phyloP scores from a whole-genome alignment of 1,140 invertebrate species.

The Neodiprion fabricii region DNA sequence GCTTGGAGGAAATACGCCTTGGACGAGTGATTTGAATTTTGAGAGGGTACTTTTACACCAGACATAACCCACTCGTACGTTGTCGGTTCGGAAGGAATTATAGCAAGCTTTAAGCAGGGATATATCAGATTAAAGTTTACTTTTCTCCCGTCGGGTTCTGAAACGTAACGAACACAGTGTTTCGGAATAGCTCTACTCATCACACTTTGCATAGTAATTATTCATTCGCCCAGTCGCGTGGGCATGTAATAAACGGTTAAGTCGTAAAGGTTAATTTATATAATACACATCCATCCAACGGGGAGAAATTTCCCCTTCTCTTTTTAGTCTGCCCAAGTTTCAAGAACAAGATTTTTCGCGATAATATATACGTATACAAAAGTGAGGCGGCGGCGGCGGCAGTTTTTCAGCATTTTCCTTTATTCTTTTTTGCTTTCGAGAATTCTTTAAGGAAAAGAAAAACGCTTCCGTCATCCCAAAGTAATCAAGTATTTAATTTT shows the following conservation, averaged over 20 bases:
- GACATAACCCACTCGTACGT: too few species aligned
- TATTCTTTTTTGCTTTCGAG: too few species aligned
- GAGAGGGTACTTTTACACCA: too few species aligned
- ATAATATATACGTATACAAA: too few species aligned
- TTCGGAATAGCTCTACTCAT: background rate
- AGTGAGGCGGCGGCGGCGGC: background rate
- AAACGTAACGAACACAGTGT: constrained; percentile 1
- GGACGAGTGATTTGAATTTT: too few species aligned
- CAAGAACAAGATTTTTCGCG: too few species aligned
- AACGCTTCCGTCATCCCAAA: constrained; percentile 48
- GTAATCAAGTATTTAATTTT: constrained; percentile 57
- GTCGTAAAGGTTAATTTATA: background rate
- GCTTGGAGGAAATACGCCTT: too few species aligned
- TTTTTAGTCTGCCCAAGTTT: too few species aligned
- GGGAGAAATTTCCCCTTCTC: too few species aligned
- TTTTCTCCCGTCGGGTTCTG: background rate
- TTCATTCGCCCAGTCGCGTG: background rate
- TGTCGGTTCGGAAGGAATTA: too few species aligned
- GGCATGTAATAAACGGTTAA: background rate
- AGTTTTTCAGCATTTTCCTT: background rate
- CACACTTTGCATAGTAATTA: constrained; percentile 7
- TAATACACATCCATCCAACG: background rate
- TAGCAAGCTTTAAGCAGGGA: too few species aligned
- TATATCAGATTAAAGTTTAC: too few species aligned
- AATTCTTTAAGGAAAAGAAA: background rate